A percentile compares a stretch with the other conserved stretches of the same genome.
Evolutionary conservation across 1,140 invertebrate genomes (phyloP).

Genomic region (Meloidogyne floridensis): DNA sequence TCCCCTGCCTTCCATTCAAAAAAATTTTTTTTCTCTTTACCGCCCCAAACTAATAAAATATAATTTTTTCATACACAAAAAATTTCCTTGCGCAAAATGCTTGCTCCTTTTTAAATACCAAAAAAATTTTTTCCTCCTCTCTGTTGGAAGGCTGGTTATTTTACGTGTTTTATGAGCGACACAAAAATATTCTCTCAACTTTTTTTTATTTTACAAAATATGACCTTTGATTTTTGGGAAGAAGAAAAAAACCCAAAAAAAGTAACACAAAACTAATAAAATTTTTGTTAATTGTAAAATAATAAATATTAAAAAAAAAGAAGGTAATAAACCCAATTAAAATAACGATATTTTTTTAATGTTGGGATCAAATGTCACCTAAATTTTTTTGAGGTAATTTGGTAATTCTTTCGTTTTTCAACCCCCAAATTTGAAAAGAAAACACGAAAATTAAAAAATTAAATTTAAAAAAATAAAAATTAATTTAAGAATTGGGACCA

Average conservation of each 20-base stretch:
- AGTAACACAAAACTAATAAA: not conserved
- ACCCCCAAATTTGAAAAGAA: too few species aligned
- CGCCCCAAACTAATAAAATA: not conserved
- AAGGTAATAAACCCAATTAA: not conserved
- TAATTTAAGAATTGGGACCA: too few species aligned
- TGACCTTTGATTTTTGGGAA: not conserved
- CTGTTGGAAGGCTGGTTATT: not conserved
- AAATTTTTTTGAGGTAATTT: too few species aligned
- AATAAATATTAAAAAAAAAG: too few species aligned
- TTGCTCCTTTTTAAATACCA: not conserved
- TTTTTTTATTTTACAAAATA: not conserved
- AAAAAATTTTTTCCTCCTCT: not conserved
- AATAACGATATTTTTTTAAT: not conserved
- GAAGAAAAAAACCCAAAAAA: not conserved
- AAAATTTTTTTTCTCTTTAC: not conserved
- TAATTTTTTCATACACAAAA: not conserved
- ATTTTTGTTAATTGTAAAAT: not conserved
- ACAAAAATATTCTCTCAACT: slow-evolving; percentile 5
- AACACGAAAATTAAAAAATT: too few species aligned
- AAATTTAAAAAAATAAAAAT: too few species aligned
- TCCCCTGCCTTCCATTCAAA: not conserved
- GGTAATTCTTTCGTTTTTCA: too few species aligned
- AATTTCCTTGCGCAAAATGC: not conserved
- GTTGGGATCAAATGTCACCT: not conserved
- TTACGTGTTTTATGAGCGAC: not conserved